Evolutionary conservation across 1,140 invertebrate genomes (phyloP).

Genomic region (Penaeus vannamei): DNA sequence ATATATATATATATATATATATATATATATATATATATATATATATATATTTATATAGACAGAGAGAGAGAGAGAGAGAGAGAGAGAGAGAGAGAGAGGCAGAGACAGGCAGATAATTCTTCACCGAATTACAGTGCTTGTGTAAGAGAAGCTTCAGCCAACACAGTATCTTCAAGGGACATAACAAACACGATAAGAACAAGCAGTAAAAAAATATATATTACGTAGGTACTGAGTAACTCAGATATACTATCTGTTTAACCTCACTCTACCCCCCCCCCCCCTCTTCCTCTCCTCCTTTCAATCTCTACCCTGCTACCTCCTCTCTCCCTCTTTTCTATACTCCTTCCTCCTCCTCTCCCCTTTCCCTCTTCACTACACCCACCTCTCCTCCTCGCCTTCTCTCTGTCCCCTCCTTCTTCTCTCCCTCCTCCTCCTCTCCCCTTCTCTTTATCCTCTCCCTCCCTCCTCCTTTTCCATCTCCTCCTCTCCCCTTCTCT

Average conservation of each 20-base stretch:
- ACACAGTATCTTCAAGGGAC: not conserved
- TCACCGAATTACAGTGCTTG: not conserved
- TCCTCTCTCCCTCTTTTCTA: too few relatives aligned
- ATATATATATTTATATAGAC: not conserved
- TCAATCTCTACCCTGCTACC: not conserved
- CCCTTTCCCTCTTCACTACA: not conserved
- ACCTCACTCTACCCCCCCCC: not conserved
- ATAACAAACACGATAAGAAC: not conserved
- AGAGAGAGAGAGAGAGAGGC: constrained; percentile 14
- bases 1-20: too few relatives aligned
- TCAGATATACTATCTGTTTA: too few relatives aligned
- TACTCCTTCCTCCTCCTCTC: too few relatives aligned
- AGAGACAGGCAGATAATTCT: not conserved
- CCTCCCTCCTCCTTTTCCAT: not conserved
- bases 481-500: not conserved
- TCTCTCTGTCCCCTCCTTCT: too few relatives aligned
- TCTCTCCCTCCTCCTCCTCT: too few relatives aligned
- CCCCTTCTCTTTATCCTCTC: not conserved
- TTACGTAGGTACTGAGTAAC: not conserved
- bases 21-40: not conserved
- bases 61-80: not conserved
- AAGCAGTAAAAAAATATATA: not conserved
- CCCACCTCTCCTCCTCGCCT: not conserved
- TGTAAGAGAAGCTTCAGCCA: not conserved
- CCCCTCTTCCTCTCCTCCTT: not conserved